A percentile compares a stretch with the other conserved stretches of the same genome.
Conservation (phyloP, 2,888 invertebrate species). For the Sminthurinus aureus region DNA sequence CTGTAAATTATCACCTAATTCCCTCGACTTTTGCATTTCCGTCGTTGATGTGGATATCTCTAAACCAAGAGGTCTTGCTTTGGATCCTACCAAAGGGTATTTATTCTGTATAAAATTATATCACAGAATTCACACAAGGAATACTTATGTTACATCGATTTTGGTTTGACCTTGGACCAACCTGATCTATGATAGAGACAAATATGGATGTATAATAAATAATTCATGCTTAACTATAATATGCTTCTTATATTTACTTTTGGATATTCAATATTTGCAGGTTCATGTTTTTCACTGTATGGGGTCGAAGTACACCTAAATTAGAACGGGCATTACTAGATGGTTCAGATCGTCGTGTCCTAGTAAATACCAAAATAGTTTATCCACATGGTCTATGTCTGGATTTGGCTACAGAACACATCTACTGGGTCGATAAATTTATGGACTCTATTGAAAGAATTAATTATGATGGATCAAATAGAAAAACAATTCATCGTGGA, state of each 20-base stretch:
- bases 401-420: constrained; percentile 74
- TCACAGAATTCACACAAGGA: too few relatives aligned
- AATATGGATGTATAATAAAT: too few relatives aligned
- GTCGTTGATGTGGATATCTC: constrained; percentile 73
- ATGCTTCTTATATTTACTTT: neutral
- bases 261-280: constrained; percentile 62
- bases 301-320: constrained; percentile 72
- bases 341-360: constrained; percentile 69
- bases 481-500: constrained; percentile 70
- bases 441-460: constrained; percentile 80
- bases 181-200: too few relatives aligned
- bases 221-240: too few relatives aligned
- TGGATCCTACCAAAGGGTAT: constrained; percentile 80
- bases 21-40: constrained; percentile 72
- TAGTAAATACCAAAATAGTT: constrained; percentile 75
- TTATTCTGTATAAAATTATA: neutral
- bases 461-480: constrained; percentile 76
- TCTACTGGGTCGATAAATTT: constrained; percentile 84
- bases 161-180: too few relatives aligned
- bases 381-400: constrained; percentile 78
- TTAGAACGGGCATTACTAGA: constrained; percentile 73
- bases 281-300: constrained; percentile 79
- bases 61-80: constrained; percentile 76
- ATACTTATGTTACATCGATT: too few relatives aligned
- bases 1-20: constrained; percentile 63